Base-by-base conservation (phyloP, 1,140 invertebrate species). In the Nomia melanderi region DNA sequence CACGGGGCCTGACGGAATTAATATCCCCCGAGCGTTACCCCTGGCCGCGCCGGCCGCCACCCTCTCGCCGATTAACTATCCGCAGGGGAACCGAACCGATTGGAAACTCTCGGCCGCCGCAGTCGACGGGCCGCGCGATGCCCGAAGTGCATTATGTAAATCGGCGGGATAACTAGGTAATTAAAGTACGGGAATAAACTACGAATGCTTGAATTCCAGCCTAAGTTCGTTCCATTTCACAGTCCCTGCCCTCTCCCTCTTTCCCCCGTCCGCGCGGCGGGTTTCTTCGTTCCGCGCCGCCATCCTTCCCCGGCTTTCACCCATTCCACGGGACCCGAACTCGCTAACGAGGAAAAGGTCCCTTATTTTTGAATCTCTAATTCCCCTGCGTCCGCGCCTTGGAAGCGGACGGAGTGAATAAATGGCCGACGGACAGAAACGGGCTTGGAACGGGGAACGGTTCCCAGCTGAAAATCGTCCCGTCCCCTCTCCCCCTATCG, bases 121-220 rank as follows among this genome's bases (percentile, higher is more conserved):
- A 67, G 72, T 72, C 82, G 71, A 39, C 65, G 67, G 47, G 33
- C 56, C 41, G 47, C 53, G 59, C 66, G 74, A 73, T 79, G 63
- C 59, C 64, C 79, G 36, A 79, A 53, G 79, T 85, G 81, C 83
- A 85, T 85, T 85, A 85, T 85, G 83, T 84, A 85, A 85, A 85
- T 85, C 72, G 79, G 59, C 17, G 66, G 72, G 83, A 82, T 84
- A 85, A 85, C 83, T 85, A 84, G 82, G 82, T 84, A 85, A 85
- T 85, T 85, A 85, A 85, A 85, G 83, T 85, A 85, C 83, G 83
- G 29, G 79, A 82, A 85, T 85, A 85, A 85, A 85, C 83, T 85
- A 85, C 71, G 57, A 76, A 82, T 66, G 83, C 56, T 78, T 62
- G 79, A 85, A 85, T 85, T 79, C 72, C 73, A 60, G 67, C 81